These are phyloP conservation scores for Selenia dentaria DNA, from an alignment of 2,888 invertebrate genomes.

Conservation along the genomic window DNA sequence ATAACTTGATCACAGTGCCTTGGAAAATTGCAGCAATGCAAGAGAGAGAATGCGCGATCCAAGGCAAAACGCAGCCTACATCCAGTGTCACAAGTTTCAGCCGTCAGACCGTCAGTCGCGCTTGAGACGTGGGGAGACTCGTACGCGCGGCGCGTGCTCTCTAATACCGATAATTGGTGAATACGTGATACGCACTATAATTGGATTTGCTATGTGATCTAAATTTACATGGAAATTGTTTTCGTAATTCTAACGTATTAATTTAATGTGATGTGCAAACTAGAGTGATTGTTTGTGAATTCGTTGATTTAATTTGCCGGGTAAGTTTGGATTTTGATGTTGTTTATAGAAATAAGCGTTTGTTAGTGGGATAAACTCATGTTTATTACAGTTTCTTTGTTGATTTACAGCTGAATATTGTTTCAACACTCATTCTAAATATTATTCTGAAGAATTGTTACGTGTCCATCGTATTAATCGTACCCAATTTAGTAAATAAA, in stretches of 20 bases:
- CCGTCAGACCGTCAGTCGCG: conserved; percentile 24
- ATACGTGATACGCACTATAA: conserved; percentile 28
- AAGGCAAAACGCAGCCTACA: conserved; percentile 19
- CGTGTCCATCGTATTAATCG: no score
- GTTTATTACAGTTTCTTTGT: no score
- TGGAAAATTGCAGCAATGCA: conserved; percentile 21
- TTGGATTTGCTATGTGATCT: conserved; percentile 32
- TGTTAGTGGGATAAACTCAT: not conserved
- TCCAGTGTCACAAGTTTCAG: conserved; percentile 10
- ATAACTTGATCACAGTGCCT: not conserved
- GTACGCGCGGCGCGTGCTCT: conserved; percentile 21
- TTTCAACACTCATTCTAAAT: no score
- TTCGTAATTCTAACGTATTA: conserved; percentile 28
- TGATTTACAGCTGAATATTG: no score
- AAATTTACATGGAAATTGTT: conserved; percentile 32
- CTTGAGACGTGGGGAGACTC: conserved; percentile 12
- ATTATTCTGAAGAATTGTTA: no score
- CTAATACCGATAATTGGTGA: conserved; percentile 10
- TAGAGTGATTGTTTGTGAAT: conserved; percentile 30
- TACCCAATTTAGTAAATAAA: no score
- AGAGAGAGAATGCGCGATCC: conserved; percentile 12
- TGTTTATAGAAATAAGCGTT: not conserved
- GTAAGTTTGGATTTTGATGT: conserved; percentile 20
- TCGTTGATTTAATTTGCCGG: conserved; percentile 13
- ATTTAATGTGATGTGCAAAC: conserved; percentile 22